Percentiles rank a stretch among this genome's conserved stretches.
phyloP scores from a whole-genome alignment of 2,888 invertebrate species.

The Heteromurus nitidus region DNA sequence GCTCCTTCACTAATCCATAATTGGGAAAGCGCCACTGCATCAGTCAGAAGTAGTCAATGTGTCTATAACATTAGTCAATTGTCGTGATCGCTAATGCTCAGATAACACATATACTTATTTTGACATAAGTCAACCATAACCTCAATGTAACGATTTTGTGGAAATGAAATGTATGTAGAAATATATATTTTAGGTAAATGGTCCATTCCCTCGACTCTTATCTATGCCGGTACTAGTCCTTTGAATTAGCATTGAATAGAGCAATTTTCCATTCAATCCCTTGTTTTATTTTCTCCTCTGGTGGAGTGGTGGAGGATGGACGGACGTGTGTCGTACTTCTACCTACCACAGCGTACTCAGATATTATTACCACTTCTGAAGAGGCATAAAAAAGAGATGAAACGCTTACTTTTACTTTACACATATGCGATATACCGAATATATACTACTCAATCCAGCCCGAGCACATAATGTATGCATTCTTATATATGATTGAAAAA shows the following conservation, averaged over 20 bases:
- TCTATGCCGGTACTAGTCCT: not conserved
- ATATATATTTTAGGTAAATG: not conserved
- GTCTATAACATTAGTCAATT: slow-evolving; percentile 7
- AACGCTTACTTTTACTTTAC: not conserved
- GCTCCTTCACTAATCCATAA: no score
- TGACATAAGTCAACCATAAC: slow-evolving; percentile 10
- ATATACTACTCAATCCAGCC: no score
- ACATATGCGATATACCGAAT: no score
- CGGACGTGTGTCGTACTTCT: slow-evolving; percentile 41
- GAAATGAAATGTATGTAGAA: not conserved
- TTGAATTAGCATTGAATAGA: slow-evolving; percentile 22
- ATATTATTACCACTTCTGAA: slow-evolving; percentile 32
- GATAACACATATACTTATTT: slow-evolving; percentile 20
- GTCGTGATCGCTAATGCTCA: slow-evolving; percentile 3
- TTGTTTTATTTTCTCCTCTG: slow-evolving; percentile 2
- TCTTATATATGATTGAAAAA: slow-evolving; percentile 12
- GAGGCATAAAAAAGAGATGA: slow-evolving; percentile 16
- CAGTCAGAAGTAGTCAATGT: no score
- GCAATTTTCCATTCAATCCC: slow-evolving; percentile 29
- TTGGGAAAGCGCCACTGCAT: no score
- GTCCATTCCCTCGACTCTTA: not conserved
- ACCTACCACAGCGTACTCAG: slow-evolving; percentile 47
- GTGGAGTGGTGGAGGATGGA: not conserved
- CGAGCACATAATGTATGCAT: no score
- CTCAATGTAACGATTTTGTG: no score